Conservation (phyloP, 2,113 vertebrate genomes). For the Pyrgilauda ruficollis region DNA sequence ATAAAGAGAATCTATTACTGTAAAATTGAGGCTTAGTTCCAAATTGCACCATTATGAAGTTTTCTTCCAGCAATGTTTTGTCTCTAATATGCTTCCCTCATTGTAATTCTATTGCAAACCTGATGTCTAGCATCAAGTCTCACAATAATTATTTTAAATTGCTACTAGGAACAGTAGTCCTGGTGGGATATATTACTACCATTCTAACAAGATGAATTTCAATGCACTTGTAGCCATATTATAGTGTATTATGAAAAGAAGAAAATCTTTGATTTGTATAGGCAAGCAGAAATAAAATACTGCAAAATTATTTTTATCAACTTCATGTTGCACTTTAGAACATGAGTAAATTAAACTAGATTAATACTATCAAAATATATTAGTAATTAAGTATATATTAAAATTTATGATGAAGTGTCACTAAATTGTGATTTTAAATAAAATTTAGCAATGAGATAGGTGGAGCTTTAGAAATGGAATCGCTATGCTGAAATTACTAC, state of each 20-base stretch:
- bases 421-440: background rate
- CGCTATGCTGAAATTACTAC: background rate
- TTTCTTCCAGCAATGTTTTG: constrained; percentile 86
- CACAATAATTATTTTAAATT: constrained; percentile 99
- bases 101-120: constrained; percentile 91
- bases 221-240: constrained; percentile 83
- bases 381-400: constrained; percentile 52
- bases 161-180: constrained; percentile 90
- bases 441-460: background rate
- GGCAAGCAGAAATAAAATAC: constrained; percentile 64
- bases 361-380: constrained; percentile 41
- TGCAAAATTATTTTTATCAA: constrained; percentile 65
- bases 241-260: constrained; percentile 79
- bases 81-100: constrained; percentile 86
- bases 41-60: constrained; percentile 88
- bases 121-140: constrained; percentile 93
- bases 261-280: constrained; percentile 75
- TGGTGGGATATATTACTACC: constrained; percentile 95
- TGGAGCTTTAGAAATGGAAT: constrained; percentile 28
- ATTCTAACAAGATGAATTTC: constrained; percentile 92
- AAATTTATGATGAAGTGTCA: background rate
- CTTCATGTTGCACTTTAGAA: constrained; percentile 36
- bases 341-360: background rate
- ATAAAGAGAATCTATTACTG: constrained; percentile 88
- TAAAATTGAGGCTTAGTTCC: constrained; percentile 87